Evolutionary conservation across 2,888 invertebrate species (phyloP), one percentile per base, ranked within the genome.

Genomic region (Ferrisia virgata): DNA sequence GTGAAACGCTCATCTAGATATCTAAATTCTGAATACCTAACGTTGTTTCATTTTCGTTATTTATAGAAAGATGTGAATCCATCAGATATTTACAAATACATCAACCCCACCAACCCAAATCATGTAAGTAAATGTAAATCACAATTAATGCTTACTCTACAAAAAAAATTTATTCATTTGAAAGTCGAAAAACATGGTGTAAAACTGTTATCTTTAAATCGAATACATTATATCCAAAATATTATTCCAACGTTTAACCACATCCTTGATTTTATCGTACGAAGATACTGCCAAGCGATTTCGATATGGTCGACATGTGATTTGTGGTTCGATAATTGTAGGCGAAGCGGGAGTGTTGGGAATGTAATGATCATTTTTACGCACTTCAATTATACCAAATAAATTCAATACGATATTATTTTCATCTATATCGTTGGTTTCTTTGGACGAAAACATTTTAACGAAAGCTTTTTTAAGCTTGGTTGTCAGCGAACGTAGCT

Each of bases 161-260:
- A 6, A 64, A 64, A 11, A 4, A 28, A 9, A 18, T 64, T 64
- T 28, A 64, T 64, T 28, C 64, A 2, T 39, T 8, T 4, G 64
- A 28, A 28, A 25, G 11, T 13, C 13, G 64, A 64, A 25, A 64
- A 31, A 64, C 15, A 53, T 53, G n/a, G 5, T 9, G 53, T 1
- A 22, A 64, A 3, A 13, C n/a, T n/a, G n/a, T n/a, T 58, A 28
- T 64, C 64, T n/a, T n/a, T 64, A 80, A 33, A 80, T 18, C n/a
- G 53, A 33, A 18, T 31, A 53, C 80, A 80, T 31, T 33, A 80
- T 33, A 18, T 80, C 53, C 47, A 80, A n/a, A 18, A 80, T 28
- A 43, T 53, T 18, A 18, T 80, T 53, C 80, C 80, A 80, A 22
- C 80, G 80, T 80, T 80, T 80, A 1, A 80, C 6, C 6, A 53